phyloP scores from a whole-genome alignment of 2,888 invertebrate genomes.

The Portevinia maculata region DNA sequence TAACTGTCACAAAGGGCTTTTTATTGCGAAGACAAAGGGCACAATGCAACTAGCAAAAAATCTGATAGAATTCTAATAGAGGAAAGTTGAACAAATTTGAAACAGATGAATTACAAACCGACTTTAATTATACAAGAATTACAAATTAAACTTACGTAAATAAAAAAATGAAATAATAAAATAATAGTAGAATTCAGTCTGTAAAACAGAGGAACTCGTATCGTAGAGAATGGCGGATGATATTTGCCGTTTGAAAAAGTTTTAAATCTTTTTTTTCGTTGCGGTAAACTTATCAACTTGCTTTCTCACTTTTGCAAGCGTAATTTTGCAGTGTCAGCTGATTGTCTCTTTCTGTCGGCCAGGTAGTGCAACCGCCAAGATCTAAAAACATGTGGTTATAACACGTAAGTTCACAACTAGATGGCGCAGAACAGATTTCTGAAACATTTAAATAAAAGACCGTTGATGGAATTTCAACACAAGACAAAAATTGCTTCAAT shows the following conservation, averaged over 20 bases:
- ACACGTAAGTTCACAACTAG: neutral
- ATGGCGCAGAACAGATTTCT: neutral
- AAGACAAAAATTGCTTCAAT: too few relatives aligned
- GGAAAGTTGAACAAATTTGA: neutral
- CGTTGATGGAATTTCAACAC: neutral
- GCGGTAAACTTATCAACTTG: constrained; percentile 26
- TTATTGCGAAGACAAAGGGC: constrained; percentile 22
- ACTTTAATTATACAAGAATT: neutral
- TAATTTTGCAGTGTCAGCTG: neutral
- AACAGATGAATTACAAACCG: neutral
- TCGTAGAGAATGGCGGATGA: constrained; percentile 23
- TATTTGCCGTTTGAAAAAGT: constrained; percentile 50
- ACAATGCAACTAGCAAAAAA: constrained; percentile 1
- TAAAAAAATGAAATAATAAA: constrained; percentile 5
- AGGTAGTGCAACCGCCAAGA: neutral
- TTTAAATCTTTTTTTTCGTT: constrained; percentile 45
- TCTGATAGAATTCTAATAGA: neutral
- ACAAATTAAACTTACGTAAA: neutral
- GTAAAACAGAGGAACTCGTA: neutral
- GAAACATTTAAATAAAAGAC: neutral
- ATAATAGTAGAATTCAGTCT: neutral
- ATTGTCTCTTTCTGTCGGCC: constrained; percentile 25
- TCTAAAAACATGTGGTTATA: neutral
- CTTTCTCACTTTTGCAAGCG: constrained; percentile 21
- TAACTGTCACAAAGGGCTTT: constrained; percentile 50